Evolutionary conservation across 2,113 vertebrate species (phyloP).

Genomic region (Percina caprodes): DNA sequence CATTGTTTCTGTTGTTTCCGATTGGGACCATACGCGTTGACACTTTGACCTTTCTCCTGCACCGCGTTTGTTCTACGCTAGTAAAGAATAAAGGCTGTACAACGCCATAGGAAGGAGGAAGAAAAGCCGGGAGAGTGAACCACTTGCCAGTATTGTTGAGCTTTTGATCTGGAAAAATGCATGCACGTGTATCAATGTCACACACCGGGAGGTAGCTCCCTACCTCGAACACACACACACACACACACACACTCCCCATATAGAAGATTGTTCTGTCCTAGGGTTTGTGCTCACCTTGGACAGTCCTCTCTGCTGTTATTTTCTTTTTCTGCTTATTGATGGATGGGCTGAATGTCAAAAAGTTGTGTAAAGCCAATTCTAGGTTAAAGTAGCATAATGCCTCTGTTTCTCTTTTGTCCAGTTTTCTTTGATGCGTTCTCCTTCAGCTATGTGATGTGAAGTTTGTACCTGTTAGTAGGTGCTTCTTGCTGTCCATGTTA

Average conservation of each 20-base stretch:
- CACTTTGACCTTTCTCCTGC: slow-evolving; percentile 62
- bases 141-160: slow-evolving; percentile 46
- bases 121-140: slow-evolving; percentile 17
- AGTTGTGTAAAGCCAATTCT: neutral
- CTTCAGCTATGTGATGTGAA: neutral
- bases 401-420: neutral
- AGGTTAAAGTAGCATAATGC: neutral
- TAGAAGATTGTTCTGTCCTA: slow-evolving; percentile 10
- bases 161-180: slow-evolving; percentile 40
- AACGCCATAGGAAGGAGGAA: slow-evolving; percentile 32
- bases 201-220: slow-evolving; percentile 34
- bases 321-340: neutral
- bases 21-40: slow-evolving; percentile 19
- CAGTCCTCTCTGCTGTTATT: slow-evolving; percentile 28
- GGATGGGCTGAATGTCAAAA: slow-evolving; percentile 1
- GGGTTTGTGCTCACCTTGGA: slow-evolving; percentile 39
- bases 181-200: slow-evolving; percentile 28
- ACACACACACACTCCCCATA: neutral
- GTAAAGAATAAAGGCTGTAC: slow-evolving; percentile 6
- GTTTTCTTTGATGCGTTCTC: neutral
- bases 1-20: slow-evolving; percentile 26
- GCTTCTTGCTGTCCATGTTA: neutral
- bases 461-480: slow-evolving; percentile 16
- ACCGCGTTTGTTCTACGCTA: slow-evolving; percentile 14
- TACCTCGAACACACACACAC: slow-evolving; percentile 18